These are phyloP conservation scores for Narcine bancroftii DNA, from an alignment of 2,113 vertebrate genomes.

Conservation along the genomic window DNA sequence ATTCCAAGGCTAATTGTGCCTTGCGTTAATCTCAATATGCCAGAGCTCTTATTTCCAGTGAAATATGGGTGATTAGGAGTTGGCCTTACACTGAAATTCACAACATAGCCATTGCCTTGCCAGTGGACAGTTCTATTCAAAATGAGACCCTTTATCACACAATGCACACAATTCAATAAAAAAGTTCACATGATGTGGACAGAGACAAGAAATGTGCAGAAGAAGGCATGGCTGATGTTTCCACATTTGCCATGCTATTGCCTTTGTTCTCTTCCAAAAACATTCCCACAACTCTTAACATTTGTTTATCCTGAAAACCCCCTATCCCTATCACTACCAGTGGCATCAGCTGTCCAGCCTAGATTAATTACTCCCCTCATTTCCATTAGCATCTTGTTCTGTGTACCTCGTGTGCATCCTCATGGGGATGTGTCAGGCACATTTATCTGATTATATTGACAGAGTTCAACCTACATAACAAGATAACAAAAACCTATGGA, in stretches of 20 bases:
- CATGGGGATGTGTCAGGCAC: too few species aligned
- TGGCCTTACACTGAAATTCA: not conserved
- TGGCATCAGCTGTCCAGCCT: not conserved
- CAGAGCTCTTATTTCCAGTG: not conserved
- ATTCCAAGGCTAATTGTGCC: not conserved
- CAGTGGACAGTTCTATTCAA: not conserved
- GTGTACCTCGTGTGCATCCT: too few species aligned
- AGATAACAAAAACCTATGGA: not conserved
- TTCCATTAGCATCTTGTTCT: too few species aligned
- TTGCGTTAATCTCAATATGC: not conserved
- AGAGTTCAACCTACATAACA: not conserved
- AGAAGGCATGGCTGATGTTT: not conserved
- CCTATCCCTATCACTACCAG: not conserved
- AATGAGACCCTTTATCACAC: not conserved
- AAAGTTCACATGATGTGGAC: not conserved
- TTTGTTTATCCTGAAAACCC: not conserved
- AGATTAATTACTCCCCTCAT: too few species aligned
- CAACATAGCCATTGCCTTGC: not conserved
- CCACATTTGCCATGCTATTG: not conserved
- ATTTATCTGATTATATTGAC: not conserved
- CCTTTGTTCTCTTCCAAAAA: not conserved
- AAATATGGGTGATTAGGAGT: not conserved
- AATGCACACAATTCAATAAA: not conserved
- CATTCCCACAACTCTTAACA: not conserved
- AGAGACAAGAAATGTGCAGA: not conserved